These are phyloP conservation scores for Latrodectus elegans DNA, from an alignment of 2,888 invertebrate genomes.

Conservation along the genomic window DNA sequence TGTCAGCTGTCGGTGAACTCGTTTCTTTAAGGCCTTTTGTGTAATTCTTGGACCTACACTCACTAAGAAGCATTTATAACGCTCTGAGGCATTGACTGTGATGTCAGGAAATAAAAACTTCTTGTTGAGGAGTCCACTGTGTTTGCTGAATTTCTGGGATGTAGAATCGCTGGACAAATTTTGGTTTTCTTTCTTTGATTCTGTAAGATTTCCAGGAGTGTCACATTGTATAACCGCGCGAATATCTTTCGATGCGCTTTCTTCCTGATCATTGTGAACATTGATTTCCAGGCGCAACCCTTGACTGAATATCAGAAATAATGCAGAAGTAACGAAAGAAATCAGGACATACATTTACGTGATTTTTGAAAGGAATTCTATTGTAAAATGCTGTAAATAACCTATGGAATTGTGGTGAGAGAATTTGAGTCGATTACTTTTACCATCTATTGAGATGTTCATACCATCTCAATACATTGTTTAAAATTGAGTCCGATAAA, in stretches of 20 bases:
- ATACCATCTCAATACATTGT: too few relatives aligned
- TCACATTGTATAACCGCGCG: too few relatives aligned
- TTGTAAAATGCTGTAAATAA: too few relatives aligned
- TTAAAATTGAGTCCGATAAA: too few relatives aligned
- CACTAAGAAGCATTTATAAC: slow-evolving; percentile 25
- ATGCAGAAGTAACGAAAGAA: background rate
- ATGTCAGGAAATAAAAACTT: slow-evolving; percentile 19
- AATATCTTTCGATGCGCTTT: background rate
- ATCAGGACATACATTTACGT: background rate
- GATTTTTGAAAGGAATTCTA: too few relatives aligned
- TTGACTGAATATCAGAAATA: background rate
- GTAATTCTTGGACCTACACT: background rate
- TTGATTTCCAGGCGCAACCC: slow-evolving; percentile 25
- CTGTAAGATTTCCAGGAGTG: too few relatives aligned
- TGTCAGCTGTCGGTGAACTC: slow-evolving; percentile 11
- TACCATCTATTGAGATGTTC: too few relatives aligned
- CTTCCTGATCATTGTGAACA: slow-evolving; percentile 6
- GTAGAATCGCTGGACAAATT: slow-evolving; percentile 12
- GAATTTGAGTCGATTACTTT: too few relatives aligned
- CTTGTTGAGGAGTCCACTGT: background rate
- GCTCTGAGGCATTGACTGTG: slow-evolving; percentile 19
- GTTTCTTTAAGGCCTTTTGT: background rate
- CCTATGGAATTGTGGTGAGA: too few relatives aligned
- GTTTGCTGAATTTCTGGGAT: slow-evolving; percentile 5
- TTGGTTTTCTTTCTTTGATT: background rate